These are phyloP conservation scores for Pristionchus fissidentatus DNA, from an alignment of 2,888 invertebrate species.

Conservation along the genomic window DNA sequence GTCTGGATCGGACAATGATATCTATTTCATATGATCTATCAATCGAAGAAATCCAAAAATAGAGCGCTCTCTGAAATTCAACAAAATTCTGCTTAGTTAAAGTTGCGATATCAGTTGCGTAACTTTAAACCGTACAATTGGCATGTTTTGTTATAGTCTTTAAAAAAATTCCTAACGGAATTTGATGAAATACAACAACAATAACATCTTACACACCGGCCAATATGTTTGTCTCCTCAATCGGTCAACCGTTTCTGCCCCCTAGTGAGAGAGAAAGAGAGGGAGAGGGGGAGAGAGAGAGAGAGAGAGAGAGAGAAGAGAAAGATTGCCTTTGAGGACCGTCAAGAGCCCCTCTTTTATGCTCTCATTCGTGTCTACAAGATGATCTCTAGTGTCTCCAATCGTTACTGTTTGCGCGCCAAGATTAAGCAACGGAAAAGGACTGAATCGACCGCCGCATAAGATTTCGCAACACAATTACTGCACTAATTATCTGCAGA, in stretches of 20 bases:
- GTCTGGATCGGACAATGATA: too few relatives aligned
- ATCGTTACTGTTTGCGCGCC: neutral
- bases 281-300: slow-evolving; percentile 6
- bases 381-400: slow-evolving; percentile 33
- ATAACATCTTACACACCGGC: neutral
- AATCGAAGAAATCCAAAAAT: too few relatives aligned
- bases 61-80: too few relatives aligned
- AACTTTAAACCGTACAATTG: too few relatives aligned
- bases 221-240: neutral
- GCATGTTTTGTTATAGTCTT: too few relatives aligned
- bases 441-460: too few relatives aligned
- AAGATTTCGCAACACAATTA: too few relatives aligned
- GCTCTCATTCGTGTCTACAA: slow-evolving; percentile 29
- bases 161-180: too few relatives aligned
- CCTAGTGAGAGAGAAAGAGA: slow-evolving; percentile 4
- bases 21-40: too few relatives aligned
- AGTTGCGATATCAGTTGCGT: too few relatives aligned
- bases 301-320: neutral
- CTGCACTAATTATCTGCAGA: too few relatives aligned
- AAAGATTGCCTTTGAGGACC: neutral
- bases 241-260: slow-evolving; percentile 23
- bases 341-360: slow-evolving; percentile 33
- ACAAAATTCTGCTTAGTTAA: too few relatives aligned
- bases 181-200: neutral
- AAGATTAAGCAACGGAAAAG: neutral